A percentile compares a stretch with the other conserved stretches of the same genome.
Conservation (phyloP, 2,113 vertebrate species). For the Martes martes region DNA sequence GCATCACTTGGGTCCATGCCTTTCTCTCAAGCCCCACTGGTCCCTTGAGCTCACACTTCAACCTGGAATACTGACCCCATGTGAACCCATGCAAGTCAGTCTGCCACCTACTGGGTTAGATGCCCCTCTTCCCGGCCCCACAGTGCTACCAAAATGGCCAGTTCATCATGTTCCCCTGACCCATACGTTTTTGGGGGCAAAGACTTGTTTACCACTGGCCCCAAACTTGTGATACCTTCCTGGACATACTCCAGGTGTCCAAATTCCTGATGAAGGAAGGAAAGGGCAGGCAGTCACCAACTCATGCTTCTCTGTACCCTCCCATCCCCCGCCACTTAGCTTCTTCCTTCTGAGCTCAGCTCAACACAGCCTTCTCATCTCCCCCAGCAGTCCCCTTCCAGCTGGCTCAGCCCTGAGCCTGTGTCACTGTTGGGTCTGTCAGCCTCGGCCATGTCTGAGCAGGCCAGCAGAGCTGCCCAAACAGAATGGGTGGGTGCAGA, state of each 20-base stretch:
- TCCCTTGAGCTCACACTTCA: background rate
- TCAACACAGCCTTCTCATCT: background rate
- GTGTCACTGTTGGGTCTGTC: background rate
- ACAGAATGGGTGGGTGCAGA: rapidly evolving
- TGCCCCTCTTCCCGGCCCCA: background rate
- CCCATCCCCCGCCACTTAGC: background rate
- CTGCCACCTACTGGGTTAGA: background rate
- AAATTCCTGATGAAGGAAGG: background rate
- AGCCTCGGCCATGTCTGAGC: no score
- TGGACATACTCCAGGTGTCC: background rate
- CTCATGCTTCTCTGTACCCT: no score
- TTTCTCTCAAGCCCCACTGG: background rate
- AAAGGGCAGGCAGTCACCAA: background rate
- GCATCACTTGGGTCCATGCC: background rate
- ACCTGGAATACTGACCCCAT: background rate
- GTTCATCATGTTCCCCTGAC: background rate
- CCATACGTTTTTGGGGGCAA: background rate
- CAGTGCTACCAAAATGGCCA: background rate
- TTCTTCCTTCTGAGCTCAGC: background rate
- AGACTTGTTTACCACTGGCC: background rate
- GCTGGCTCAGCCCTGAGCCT: background rate
- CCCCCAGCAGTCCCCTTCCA: background rate
- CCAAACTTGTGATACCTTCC: background rate
- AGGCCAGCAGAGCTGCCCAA: background rate
- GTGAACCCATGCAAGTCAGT: background rate